Evolutionary conservation across 1,140 invertebrate species (phyloP).

Genomic region (Brachionus koreanus): DNA sequence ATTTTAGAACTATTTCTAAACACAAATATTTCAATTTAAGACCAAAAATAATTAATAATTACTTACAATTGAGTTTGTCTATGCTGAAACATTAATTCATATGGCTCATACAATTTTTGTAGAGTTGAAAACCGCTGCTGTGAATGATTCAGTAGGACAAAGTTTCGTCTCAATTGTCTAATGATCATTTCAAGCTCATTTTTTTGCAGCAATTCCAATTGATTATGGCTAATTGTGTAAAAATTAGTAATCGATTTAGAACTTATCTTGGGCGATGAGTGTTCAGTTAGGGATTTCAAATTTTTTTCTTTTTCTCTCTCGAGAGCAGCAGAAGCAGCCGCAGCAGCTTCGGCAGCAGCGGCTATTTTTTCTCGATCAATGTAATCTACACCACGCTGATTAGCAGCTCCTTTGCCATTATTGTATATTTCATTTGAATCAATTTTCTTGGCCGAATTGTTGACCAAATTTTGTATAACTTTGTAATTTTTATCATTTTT

Average conservation of each 20-base stretch:
- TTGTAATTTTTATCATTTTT: conserved; percentile 11
- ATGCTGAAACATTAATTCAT: conserved; percentile 19
- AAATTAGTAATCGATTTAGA: neutral
- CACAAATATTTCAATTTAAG: neutral
- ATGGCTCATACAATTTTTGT: conserved; percentile 29
- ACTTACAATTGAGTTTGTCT: conserved; percentile 31
- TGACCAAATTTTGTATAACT: conserved; percentile 19
- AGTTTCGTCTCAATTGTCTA: conserved; percentile 38
- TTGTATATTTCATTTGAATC: neutral
- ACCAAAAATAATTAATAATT: neutral
- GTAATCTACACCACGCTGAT: neutral
- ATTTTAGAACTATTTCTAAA: neutral
- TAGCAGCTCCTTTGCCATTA: neutral
- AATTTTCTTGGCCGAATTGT: neutral
- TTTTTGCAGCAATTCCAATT: conserved; percentile 24
- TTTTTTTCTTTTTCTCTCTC: conserved; percentile 36
- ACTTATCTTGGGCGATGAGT: neutral
- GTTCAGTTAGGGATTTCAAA: neutral
- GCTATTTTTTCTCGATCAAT: conserved; percentile 35
- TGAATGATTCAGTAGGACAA: conserved; percentile 40
- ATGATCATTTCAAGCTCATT: conserved; percentile 43
- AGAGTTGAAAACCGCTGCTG: conserved; percentile 22
- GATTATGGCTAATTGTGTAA: neutral
- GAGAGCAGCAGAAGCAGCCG: conserved; percentile 19
- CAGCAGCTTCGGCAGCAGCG: conserved; percentile 18